Evolutionary conservation across 2,888 invertebrate genomes (phyloP), one percentile per base, ranked within the genome.

Genomic region (Apamea anceps): DNA sequence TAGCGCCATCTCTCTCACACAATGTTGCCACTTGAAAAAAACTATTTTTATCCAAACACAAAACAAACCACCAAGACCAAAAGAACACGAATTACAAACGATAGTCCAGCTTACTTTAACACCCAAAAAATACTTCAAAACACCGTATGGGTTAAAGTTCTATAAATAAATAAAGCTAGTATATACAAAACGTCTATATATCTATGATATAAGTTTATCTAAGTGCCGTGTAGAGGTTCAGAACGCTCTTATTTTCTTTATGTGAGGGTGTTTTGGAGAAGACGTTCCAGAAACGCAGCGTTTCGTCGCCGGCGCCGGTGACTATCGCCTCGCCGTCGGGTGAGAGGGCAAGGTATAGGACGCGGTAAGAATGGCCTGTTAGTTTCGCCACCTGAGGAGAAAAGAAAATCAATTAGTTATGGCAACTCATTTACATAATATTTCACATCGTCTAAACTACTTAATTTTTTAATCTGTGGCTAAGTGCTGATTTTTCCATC

Each of bases 291-390:
- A 99, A 99, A 13, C 99, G 97, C 10, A 99, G 97, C 0, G 99
- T 99, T 94, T 99, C 99, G 95, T 99, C 99, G 0, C 99, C 99
- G 1, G 99, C 99, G 48, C 99, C 99, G 0, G 99, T 99, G 0
- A 99, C 99, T 87, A 99, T 99, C 5, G 99, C 99, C 94, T 99
- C 99, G 57, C 99, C 99, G 94, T 99, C 99, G 0, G 99, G 99
- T 7, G 99, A 99, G 95, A 99, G 98, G 0, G 99, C 99, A 90
- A 99, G 96, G 95, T 99, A 99, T 0, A 99, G 97, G 6, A 99
- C 99, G 87, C 99, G 97, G 95, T 99, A 99, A 48, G 99, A 99
- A 94, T 99, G 99, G 0, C 99, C 99, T 0, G 99, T 99, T 85
- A 99, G 96, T 94, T 99, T 99, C 68, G 99, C 99, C 84, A 99